Evolutionary conservation across 2,888 invertebrate species (phyloP), one percentile per base, ranked within the genome.

Genomic region (Pimpla rufipes): DNA sequence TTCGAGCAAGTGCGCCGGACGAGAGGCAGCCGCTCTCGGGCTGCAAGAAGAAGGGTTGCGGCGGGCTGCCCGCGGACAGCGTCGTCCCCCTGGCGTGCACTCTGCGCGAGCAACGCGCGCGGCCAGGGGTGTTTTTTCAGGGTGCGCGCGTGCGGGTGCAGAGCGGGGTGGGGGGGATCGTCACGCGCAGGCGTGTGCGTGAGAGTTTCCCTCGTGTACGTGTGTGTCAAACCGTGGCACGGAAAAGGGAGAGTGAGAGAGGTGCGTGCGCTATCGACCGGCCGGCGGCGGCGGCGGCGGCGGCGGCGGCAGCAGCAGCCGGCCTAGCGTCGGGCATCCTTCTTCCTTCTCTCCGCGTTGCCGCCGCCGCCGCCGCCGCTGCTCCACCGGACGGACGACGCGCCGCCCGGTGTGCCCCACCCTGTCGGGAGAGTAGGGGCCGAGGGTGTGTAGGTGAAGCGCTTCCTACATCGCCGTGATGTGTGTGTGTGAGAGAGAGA

Each of bases 391-490:
- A 78, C 77, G 71, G 52, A 59, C 42, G 50, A 52, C 45, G 83
- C 79, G 76, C 76, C 83, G 78, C 80, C 80, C 79, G 68, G 80
- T 76, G 81, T 85, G 85, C 85, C 85, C 85, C 85, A 85, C 85
- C 85, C 85, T 80, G 78, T 67, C 71, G 55, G 73, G 21, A 70
- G 79, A 79, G 85, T 77, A 80, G 76, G 79, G 55, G 40, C 47
- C 78, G 42, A 29, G 45, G 76, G 64, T 66, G 82, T 75, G 79
- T 75, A 83, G 71, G 71, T 76, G 66, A 76, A 11, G 7, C 45
- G n/a, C 71, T 67, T 57, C 57, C 52, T 52, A 35, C 59, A 71
- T 23, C 57, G 73, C 71, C 7, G 73, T 52, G 10, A 42, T 37
- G n/a, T 73, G 16, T 23, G 79, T 52, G 21, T 35, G 64, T 47